Conservation (phyloP, 2,113 vertebrate genomes). For the Ctenomys sociabilis region DNA sequence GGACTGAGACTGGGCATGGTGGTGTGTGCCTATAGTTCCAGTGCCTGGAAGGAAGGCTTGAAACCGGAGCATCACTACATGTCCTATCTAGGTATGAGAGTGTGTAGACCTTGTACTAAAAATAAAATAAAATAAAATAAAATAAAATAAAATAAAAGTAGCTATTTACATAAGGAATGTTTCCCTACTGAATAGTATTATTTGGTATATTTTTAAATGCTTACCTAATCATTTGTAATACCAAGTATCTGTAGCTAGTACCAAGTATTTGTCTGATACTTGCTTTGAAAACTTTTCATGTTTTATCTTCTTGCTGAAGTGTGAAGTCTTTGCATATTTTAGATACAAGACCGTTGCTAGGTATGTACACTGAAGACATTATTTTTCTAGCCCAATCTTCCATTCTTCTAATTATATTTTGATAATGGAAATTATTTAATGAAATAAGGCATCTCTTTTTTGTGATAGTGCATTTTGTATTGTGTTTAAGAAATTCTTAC, state of each 20-base stretch:
- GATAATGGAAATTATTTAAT: neutral
- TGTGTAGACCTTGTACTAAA: neutral
- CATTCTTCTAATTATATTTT: neutral
- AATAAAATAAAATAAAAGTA: neutral
- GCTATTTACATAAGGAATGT: neutral
- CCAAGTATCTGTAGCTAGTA: neutral
- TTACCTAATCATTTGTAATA: neutral
- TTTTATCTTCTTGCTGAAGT: neutral
- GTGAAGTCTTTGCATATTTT: conserved; percentile 20
- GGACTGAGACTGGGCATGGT: no score
- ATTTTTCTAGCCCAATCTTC: neutral
- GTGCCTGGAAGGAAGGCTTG: no score
- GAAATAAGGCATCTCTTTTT: neutral
- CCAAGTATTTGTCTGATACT: neutral
- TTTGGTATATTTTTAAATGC: neutral
- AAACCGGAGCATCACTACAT: no score
- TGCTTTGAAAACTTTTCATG: neutral
- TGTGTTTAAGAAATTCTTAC: neutral
- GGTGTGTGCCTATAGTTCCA: no score
- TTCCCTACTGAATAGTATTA: neutral
- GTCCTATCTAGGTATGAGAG: no score
- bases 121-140: neutral
- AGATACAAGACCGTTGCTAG: neutral
- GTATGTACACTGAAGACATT: neutral
- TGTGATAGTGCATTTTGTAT: neutral